Evolutionary conservation across 2,113 vertebrate genomes (phyloP).

Genomic region (Cairina moschata): DNA sequence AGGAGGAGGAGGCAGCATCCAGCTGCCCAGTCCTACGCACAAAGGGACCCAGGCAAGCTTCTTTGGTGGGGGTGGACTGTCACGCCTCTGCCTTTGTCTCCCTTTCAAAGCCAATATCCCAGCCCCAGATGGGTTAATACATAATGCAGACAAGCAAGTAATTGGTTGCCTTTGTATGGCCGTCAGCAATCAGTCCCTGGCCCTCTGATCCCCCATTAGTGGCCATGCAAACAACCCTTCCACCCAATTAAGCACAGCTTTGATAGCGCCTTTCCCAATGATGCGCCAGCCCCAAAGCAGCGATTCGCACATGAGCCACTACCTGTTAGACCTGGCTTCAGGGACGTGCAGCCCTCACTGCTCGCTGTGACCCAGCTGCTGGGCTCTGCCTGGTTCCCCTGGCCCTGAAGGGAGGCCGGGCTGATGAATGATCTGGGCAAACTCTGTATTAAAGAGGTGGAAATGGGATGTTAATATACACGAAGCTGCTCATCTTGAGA

Average conservation of each 20-base stretch:
- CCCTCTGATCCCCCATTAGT: conserved; percentile 87
- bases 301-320: conserved; percentile 89
- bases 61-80: conserved; percentile 88
- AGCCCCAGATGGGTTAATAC: conserved; percentile 97
- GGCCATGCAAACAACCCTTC: conserved; percentile 80
- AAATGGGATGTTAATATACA: conserved; percentile 75
- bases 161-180: conserved; percentile 74
- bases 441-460: conserved; percentile 77
- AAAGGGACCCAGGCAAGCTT: conserved; percentile 85
- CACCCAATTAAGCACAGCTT: conserved; percentile 96
- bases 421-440: conserved; percentile 75
- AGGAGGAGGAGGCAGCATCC: not conserved
- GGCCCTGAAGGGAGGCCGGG: conserved; percentile 49
- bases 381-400: conserved; percentile 21
- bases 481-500: conserved; percentile 31
- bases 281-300: conserved; percentile 79
- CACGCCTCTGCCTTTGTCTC: conserved; percentile 88
- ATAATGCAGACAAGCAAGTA: conserved; percentile 93
- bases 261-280: conserved; percentile 84
- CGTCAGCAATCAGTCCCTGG: conserved; percentile 75
- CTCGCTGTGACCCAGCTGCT: conserved; percentile 78
- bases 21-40: conserved; percentile 68
- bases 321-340: conserved; percentile 83
- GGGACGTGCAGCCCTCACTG: conserved; percentile 59
- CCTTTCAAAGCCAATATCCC: conserved; percentile 88